These are phyloP conservation scores for Melanostoma mellinum DNA, from an alignment of 2,888 invertebrate species.

Conservation along the genomic window DNA sequence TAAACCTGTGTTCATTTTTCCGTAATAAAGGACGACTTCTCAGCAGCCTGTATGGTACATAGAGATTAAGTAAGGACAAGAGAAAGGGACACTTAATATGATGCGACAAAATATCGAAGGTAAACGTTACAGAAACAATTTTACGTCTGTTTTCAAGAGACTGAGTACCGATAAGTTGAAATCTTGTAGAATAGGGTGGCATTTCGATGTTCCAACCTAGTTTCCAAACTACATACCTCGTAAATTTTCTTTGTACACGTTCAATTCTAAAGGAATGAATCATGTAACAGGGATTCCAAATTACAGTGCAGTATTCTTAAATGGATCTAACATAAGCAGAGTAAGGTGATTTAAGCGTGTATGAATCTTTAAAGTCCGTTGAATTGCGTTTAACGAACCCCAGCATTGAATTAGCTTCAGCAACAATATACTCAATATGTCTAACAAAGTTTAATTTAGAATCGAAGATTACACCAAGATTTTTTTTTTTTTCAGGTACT, in stretches of 20 bases:
- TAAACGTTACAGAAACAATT: background rate
- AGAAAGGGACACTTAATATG: background rate
- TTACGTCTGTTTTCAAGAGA: constrained; percentile 3
- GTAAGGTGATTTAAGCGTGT: background rate
- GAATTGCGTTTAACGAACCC: background rate
- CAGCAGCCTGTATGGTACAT: too few relatives aligned
- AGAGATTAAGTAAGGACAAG: background rate
- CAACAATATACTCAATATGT: background rate
- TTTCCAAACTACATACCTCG: background rate
- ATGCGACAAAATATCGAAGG: background rate
- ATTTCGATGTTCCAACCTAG: constrained; percentile 2
- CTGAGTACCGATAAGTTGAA: too few relatives aligned
- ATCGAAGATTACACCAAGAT: background rate
- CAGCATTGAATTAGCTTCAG: background rate
- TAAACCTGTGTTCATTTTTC: too few relatives aligned
- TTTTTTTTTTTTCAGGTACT: background rate
- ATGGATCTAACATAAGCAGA: background rate
- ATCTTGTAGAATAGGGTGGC: background rate
- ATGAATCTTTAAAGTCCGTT: background rate
- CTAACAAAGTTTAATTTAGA: background rate
- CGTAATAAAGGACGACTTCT: too few relatives aligned
- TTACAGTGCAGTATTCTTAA: background rate
- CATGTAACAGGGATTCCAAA: background rate
- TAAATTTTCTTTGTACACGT: background rate
- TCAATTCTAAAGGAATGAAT: background rate